Evolutionary conservation across 2,888 invertebrate species (phyloP).

Genomic region (Amiota minor): DNA sequence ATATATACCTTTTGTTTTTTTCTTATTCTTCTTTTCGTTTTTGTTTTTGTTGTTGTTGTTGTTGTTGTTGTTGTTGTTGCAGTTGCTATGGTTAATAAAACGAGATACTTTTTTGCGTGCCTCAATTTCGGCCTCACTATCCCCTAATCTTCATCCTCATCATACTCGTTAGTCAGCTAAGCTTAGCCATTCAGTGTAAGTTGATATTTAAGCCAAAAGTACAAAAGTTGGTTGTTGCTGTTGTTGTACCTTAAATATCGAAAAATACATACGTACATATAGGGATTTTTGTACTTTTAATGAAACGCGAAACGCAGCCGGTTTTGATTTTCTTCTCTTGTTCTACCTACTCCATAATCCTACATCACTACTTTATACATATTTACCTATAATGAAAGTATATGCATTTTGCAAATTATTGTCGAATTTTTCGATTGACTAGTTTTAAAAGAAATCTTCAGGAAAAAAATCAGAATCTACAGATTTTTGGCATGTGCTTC

Average conservation of each 20-base stretch:
- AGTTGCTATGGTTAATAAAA: not conserved
- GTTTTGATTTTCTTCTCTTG: slow-evolving; percentile 1
- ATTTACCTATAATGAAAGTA: not conserved
- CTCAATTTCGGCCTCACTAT: not conserved
- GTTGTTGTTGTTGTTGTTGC: not conserved
- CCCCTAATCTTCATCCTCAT: not conserved
- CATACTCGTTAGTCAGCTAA: not conserved
- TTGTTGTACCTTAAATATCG: slow-evolving; percentile 10
- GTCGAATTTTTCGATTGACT: slow-evolving; percentile 33
- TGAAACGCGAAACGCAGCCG: slow-evolving; percentile 24
- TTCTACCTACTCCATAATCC: not conserved
- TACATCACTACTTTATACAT: not conserved
- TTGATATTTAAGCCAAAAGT: slow-evolving; percentile 21
- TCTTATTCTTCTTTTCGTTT: not conserved
- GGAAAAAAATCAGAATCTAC: not conserved
- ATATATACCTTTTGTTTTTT: not conserved
- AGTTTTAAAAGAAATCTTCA: not conserved
- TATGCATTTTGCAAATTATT: slow-evolving; percentile 32
- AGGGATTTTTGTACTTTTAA: slow-evolving; percentile 15
- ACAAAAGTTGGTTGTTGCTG: not conserved
- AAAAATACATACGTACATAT: not conserved
- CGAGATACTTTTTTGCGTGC: not conserved
- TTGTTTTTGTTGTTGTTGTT: not conserved
- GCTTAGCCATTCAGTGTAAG: slow-evolving; percentile 7
- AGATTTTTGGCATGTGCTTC: slow-evolving; percentile 23